A percentile compares a stretch with the other conserved stretches of the same genome.
These are phyloP conservation scores for Darevskia mixta DNA, from an alignment of 2,797 vertebrate genomes.

Conservation along the genomic window DNA sequence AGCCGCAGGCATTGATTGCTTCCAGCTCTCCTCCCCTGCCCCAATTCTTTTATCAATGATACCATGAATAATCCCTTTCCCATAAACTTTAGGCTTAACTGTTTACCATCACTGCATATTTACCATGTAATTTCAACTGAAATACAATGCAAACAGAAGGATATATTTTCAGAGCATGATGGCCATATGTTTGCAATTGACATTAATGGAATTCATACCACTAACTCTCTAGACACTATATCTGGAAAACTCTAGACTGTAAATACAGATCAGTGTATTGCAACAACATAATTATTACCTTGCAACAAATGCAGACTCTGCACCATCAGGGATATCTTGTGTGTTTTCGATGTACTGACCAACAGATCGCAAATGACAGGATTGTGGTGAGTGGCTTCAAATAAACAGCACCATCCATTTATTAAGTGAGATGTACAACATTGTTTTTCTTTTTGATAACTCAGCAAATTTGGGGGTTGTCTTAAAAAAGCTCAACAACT, in stretches of 20 bases:
- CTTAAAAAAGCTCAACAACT: too few species aligned
- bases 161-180: conserved; percentile 26
- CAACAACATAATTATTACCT: conserved; percentile 19
- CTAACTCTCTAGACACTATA: conserved; percentile 17
- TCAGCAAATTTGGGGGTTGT: background rate
- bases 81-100: conserved; percentile 37
- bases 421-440: background rate
- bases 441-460: background rate
- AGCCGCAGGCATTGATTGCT: background rate
- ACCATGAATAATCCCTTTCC: conserved; percentile 52
- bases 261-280: conserved; percentile 23
- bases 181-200: background rate
- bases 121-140: conserved; percentile 39
- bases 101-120: conserved; percentile 36
- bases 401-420: background rate
- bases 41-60: conserved; percentile 22
- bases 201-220: background rate
- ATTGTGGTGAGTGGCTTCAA: background rate
- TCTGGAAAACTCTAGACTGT: conserved; percentile 7
- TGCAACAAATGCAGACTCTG: conserved; percentile 36
- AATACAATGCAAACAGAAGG: background rate
- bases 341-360: conserved; percentile 19
- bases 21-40: background rate
- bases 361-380: conserved; percentile 25
- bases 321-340: conserved; percentile 8